Percentiles rank a stretch among this genome's conserved stretches.
Evolutionary conservation across 2,888 invertebrate genomes (phyloP).

Genomic region (Octodonta nipae): DNA sequence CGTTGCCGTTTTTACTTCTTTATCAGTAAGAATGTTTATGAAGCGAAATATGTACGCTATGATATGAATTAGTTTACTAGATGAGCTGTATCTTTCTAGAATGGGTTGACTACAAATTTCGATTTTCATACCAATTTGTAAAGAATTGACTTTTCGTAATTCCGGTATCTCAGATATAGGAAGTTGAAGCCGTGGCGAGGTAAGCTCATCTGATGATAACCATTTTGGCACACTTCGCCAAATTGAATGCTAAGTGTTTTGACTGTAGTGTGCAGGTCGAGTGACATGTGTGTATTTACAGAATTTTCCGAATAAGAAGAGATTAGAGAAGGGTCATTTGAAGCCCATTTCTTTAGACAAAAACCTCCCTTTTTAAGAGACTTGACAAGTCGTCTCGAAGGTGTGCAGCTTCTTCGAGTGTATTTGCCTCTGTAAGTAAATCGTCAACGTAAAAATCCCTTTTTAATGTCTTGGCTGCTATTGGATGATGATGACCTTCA

Average conservation of each 20-base stretch:
- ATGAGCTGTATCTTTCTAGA: neutral
- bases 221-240: constrained; percentile 10
- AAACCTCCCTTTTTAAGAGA: neutral
- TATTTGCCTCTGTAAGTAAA: neutral
- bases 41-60: neutral
- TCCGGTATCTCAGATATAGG: too few relatives aligned
- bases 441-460: constrained; percentile 1
- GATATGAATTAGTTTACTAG: too few relatives aligned
- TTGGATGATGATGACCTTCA: neutral
- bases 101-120: neutral
- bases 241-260: constrained; percentile 1
- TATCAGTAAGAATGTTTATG: neutral
- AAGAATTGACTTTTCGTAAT: too few relatives aligned
- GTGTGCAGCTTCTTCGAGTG: neutral
- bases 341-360: neutral
- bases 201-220: constrained; percentile 1
- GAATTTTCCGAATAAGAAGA: neutral
- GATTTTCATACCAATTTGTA: neutral
- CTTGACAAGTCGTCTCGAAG: neutral
- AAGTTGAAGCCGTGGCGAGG: too few relatives aligned
- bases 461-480: neutral
- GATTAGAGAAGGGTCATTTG: neutral
- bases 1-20: neutral
- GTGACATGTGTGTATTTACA: neutral
- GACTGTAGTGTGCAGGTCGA: neutral